Evolutionary conservation across 2,888 invertebrate genomes (phyloP), one percentile per base, ranked within the genome.

Genomic region (Syritta pipiens): DNA sequence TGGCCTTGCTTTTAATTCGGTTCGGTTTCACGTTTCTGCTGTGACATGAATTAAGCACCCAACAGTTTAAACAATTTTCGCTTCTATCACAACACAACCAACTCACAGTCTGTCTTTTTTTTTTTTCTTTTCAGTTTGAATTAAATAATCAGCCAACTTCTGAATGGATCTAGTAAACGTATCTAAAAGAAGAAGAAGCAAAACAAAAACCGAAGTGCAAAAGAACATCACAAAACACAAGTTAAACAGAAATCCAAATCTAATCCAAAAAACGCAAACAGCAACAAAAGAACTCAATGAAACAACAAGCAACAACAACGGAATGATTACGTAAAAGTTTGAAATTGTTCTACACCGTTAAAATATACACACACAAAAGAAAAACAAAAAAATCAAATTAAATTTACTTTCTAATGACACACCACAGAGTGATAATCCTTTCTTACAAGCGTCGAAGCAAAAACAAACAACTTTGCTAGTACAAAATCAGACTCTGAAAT

Each of bases 391-490:
- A n/a, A n/a, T n/a, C n/a, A n/a, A n/a, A n/a, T n/a, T n/a, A n/a
- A n/a, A 40, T 19, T 65, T 60, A 5, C 59, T 77, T 67, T 79
- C 79, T 79, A 79, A 79, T 79, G 79, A 74, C 74, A 79, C 74
- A 74, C 55, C 35, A 74, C 72, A 74, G 62, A 74, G 77, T 77
- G 77, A 77, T 63, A 48, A 55, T 77, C 72, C 77, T 77, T 72
- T 65, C 79, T 65, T 79, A 79, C 35, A 79, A 79, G 37, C 51
- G n/a, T n/a, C n/a, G 72, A 72, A 81, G 68, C 67, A 72, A 81
- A 83, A 83, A 82, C 76, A 83, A 82, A 81, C 14, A 20, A 51
- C n/a, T n/a, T n/a, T 65, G 53, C 76, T 65, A 71, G 22, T 40
- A 48, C 53, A 53, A 48, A 37, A 74, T 12, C 17, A 37, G 17